Conservation (phyloP, 2,888 invertebrate species). For the Rotaria socialis region DNA sequence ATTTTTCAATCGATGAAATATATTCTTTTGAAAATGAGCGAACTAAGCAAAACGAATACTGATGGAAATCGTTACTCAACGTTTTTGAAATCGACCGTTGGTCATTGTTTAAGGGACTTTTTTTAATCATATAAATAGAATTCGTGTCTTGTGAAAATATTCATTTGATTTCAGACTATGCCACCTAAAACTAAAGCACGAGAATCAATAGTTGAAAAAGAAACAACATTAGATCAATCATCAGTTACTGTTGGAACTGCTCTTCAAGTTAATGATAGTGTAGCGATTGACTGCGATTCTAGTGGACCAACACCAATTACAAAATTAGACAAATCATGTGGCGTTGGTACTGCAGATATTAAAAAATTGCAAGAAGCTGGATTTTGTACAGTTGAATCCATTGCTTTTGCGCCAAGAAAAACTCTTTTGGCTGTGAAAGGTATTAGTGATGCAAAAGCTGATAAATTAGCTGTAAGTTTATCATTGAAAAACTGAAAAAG, state of each 20-base stretch:
- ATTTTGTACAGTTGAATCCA: conserved; percentile 85
- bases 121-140: neutral
- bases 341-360: conserved; percentile 78
- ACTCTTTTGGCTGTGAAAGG: conserved; percentile 77
- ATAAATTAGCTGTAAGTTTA: conserved; percentile 71
- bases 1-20: neutral
- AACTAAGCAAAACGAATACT: neutral
- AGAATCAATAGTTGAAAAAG: neutral
- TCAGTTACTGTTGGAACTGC: neutral
- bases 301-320: conserved; percentile 43
- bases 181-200: conserved; percentile 14
- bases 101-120: neutral
- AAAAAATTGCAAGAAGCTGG: conserved; percentile 89
- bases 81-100: neutral
- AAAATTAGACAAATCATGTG: conserved; percentile 58
- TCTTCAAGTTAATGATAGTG: neutral
- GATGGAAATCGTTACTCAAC: neutral
- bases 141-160: neutral
- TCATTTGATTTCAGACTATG: neutral
- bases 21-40: neutral
- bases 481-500: neutral
- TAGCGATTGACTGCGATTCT: neutral
- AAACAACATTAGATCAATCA: neutral
- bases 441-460: conserved; percentile 93
- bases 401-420: conserved; percentile 91